These are phyloP conservation scores for Sympetrum striolatum DNA, from an alignment of 2,888 invertebrate species.

Conservation along the genomic window DNA sequence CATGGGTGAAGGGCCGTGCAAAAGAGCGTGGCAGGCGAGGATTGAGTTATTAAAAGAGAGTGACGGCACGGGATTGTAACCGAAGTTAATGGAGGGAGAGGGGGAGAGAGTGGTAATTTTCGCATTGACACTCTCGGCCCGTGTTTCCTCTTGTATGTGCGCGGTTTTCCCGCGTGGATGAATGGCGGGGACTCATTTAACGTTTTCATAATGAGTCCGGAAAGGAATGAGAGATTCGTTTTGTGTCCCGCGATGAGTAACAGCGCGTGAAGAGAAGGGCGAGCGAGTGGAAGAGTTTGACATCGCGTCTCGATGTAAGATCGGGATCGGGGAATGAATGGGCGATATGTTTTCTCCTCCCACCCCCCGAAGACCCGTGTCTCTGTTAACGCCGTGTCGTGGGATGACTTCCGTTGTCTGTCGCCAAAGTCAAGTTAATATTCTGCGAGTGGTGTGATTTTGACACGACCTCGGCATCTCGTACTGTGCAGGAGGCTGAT, in stretches of 20 bases:
- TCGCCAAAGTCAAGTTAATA: too few relatives aligned
- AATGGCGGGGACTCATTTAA: not conserved
- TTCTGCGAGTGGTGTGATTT: too few relatives aligned
- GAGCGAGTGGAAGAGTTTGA: not conserved
- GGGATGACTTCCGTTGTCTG: not conserved
- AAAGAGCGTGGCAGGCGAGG: not conserved
- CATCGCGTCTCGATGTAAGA: not conserved
- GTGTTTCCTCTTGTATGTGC: not conserved
- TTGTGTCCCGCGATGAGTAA: not conserved
- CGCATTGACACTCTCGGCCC: not conserved
- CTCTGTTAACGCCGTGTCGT: not conserved
- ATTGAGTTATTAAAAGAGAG: slow-evolving; percentile 38
- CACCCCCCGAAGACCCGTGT: not conserved
- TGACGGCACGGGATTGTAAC: slow-evolving; percentile 1
- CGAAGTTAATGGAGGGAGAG: slow-evolving; percentile 47
- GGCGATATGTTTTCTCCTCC: not conserved
- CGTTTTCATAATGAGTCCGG: not conserved
- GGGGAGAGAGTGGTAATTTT: slow-evolving; percentile 42
- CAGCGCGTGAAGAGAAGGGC: not conserved
- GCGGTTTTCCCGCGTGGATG: not conserved
- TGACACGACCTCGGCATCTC: too few relatives aligned
- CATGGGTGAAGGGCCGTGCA: slow-evolving; percentile 56
- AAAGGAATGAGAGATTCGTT: not conserved
- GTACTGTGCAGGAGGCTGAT: not conserved
- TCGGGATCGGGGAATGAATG: not conserved